These are phyloP conservation scores for Gnathonemus longibarbis DNA, from an alignment of 2,113 vertebrate species.

Conservation along the genomic window DNA sequence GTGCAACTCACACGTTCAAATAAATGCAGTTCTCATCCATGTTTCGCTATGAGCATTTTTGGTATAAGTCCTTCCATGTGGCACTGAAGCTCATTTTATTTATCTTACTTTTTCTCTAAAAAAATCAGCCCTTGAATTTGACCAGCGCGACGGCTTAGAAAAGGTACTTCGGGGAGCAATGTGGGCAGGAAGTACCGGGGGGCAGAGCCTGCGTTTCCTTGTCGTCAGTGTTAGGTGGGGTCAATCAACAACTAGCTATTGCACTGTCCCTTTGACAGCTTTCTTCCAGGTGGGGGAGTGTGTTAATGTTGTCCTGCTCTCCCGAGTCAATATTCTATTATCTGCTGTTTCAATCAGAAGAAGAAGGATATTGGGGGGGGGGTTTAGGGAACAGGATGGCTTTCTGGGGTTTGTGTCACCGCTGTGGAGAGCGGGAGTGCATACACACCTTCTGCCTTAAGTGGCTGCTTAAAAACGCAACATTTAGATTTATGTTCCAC, in stretches of 20 bases:
- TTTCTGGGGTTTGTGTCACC: neutral
- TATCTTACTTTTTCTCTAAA: neutral
- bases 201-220: neutral
- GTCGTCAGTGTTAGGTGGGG: neutral
- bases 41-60: neutral
- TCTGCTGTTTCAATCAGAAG: conserved; percentile 29
- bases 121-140: neutral
- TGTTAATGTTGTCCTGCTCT: conserved; percentile 21
- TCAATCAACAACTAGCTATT: neutral
- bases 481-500: neutral
- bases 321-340: conserved; percentile 23
- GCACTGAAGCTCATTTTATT: neutral
- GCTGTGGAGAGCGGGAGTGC: neutral
- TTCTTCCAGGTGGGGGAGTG: neutral
- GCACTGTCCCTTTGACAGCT: neutral
- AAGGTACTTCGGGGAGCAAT: neutral
- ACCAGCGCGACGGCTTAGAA: neutral
- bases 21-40: neutral
- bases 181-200: neutral
- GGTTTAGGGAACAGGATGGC: neutral
- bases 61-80: neutral
- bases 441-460: neutral
- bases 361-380: neutral
- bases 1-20: neutral
- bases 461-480: neutral